A percentile compares a stretch with the other conserved stretches of the same genome.
Evolutionary conservation across 2,113 vertebrate genomes (phyloP).

Genomic region (Centropus unirufus): DNA sequence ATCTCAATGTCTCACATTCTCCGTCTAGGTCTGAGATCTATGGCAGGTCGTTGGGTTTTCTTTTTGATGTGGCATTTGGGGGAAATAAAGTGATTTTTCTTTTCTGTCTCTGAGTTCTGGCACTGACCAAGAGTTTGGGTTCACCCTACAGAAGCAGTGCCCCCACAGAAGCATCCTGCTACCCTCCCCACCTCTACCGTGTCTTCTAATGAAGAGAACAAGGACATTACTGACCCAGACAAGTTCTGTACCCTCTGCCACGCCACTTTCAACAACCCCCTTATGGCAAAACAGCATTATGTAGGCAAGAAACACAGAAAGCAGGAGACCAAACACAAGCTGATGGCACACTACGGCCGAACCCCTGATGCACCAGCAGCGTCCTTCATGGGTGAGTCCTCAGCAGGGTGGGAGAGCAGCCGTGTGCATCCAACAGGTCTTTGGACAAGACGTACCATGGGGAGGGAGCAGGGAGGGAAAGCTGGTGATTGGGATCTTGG

Average conservation of each 20-base stretch:
- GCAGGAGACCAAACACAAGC: constrained; percentile 91
- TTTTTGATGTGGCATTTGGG: not conserved
- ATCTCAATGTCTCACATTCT: not conserved
- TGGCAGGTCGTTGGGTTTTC: not conserved
- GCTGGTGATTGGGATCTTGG: not conserved
- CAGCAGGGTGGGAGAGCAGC: not conserved
- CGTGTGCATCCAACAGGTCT: not conserved
- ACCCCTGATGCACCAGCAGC: constrained; percentile 73
- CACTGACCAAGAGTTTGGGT: constrained; percentile 13
- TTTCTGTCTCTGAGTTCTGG: not conserved
- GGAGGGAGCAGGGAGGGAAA: not conserved
- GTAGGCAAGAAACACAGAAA: constrained; percentile 96
- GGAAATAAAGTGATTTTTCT: not conserved
- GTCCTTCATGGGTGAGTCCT: constrained; percentile 75
- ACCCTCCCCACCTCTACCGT: constrained; percentile 49
- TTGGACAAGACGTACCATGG: not conserved
- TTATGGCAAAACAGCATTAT: constrained; percentile 97
- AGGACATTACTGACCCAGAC: constrained; percentile 82
- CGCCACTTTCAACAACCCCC: constrained; percentile 95
- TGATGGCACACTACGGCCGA: constrained; percentile 93
- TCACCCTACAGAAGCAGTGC: constrained; percentile 33
- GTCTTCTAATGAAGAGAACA: constrained; percentile 48
- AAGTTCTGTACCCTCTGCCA: constrained; percentile 95
- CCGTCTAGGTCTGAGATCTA: not conserved
- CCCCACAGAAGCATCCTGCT: constrained; percentile 67